A percentile compares a stretch with the other conserved stretches of the same genome.
phyloP scores from a whole-genome alignment of 2,113 vertebrate species.

The Motacilla alba region DNA sequence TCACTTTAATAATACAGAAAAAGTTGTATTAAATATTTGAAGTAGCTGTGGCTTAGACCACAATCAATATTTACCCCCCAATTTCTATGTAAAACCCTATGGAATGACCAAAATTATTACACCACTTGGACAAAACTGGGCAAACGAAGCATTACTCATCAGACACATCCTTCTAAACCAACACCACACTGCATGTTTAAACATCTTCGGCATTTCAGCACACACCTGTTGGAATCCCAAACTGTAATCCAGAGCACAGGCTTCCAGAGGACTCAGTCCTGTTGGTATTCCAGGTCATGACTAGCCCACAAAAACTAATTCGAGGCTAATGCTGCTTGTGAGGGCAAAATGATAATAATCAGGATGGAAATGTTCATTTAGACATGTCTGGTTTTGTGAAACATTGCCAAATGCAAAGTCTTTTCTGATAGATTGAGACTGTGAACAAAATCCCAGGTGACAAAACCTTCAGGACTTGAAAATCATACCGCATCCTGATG shows the following conservation, averaged over 20 bases:
- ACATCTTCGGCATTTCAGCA: neutral
- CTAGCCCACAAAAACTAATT: neutral
- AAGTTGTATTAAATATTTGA: neutral
- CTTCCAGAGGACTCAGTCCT: neutral
- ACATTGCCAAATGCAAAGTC: neutral
- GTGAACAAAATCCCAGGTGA: neutral
- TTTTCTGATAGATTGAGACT: neutral
- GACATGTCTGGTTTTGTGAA: neutral
- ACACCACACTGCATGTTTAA: rapidly evolving
- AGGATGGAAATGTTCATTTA: neutral
- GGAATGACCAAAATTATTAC: neutral
- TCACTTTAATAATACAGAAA: neutral
- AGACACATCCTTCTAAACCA: neutral
- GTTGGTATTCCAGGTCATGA: neutral
- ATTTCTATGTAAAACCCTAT: neutral
- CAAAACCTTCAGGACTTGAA: neutral
- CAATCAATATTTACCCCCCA: neutral
- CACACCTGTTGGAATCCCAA: neutral
- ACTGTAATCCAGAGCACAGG: neutral
- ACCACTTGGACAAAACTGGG: neutral
- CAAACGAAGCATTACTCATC: neutral
- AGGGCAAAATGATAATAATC: neutral
- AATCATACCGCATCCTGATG: neutral
- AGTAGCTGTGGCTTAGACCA: neutral
- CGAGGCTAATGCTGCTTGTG: neutral